Base-by-base conservation (phyloP, 2,888 invertebrate species). In the Nephrocerus scutellatus region DNA sequence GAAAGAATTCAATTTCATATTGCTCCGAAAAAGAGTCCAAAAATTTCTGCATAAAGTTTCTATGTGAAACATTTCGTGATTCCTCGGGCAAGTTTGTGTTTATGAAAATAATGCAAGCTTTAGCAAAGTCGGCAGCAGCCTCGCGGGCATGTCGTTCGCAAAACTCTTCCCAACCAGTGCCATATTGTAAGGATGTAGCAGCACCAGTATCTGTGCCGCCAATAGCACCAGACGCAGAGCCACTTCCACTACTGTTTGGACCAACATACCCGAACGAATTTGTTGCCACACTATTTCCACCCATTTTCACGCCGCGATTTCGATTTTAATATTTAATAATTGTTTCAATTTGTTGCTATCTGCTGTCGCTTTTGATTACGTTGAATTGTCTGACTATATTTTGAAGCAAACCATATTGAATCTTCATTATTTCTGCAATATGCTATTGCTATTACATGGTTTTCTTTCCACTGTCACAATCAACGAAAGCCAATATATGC, bases 81-180 rank as follows among this genome's bases (percentile, higher is more conserved):
- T 75, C 74, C 52, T 84, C 84, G 21, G 77, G 75, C 46, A 81
- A 66, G 59, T 80, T 80, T 31, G 79, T 75, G 53, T 80, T 80
- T 47, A 87, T 77, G 60, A 80, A 88, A 51, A 81, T 81, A 50
- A 84, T 75, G 68, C 88, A 88, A 56, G 84, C 84, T 70, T 84
- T 84, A 55, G 89, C 86, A 69, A 92, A 91, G 70, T 89, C 88
- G 57, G 84, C 82, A 44, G 88, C 88, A 40, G 89, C 84, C 44
- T 80, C 77, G 57, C 80, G 79, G 43, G 88, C 88, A 71, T 90
- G 89, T 64, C 87, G 80, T 68, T 88, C 86, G 71, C 87, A 87
- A 67, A 87, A 84, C 66, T 87, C 85, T 60, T 78, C 75, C 87
- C 87, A 88, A 67, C 76, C 76, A 62, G 77, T 77, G 62, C 77